phyloP scores from a whole-genome alignment of 2,113 vertebrate genomes.

The Syrrhaptes paradoxus region DNA sequence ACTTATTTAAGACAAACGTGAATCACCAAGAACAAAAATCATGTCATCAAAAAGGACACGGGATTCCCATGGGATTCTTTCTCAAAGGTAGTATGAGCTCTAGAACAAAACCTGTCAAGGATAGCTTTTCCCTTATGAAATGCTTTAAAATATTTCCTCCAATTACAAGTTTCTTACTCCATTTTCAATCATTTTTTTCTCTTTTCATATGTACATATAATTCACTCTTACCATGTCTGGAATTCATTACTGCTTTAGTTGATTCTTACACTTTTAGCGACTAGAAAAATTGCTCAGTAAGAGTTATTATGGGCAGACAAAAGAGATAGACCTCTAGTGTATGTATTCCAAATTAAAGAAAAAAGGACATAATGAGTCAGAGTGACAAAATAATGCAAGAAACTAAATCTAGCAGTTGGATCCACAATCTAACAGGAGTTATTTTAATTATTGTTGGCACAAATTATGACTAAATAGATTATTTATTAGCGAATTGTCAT shows the following conservation, averaged over 20 bases:
- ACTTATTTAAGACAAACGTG: not conserved
- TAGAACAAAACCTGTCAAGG: not conserved
- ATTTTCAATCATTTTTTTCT: not conserved
- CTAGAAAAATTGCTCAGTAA: not conserved
- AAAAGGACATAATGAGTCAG: not conserved
- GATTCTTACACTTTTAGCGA: not conserved
- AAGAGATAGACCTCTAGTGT: not conserved
- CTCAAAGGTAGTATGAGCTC: not conserved
- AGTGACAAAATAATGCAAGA: not conserved
- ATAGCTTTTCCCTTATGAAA: not conserved
- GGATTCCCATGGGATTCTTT: not conserved
- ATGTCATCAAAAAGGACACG: not conserved
- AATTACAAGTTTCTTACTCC: not conserved
- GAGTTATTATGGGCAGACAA: not conserved
- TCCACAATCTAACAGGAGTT: not conserved
- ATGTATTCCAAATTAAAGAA: not conserved
- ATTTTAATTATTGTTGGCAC: not conserved
- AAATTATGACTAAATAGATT: not conserved
- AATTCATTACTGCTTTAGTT: not conserved
- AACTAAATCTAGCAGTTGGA: not conserved
- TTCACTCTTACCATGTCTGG: not conserved
- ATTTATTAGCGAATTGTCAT: not conserved
- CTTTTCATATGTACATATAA: not conserved
- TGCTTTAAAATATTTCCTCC: not conserved
- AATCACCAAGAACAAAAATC: not conserved